Conservation (phyloP, 2,888 invertebrate genomes). For the Microctonus aethiopoides region DNA sequence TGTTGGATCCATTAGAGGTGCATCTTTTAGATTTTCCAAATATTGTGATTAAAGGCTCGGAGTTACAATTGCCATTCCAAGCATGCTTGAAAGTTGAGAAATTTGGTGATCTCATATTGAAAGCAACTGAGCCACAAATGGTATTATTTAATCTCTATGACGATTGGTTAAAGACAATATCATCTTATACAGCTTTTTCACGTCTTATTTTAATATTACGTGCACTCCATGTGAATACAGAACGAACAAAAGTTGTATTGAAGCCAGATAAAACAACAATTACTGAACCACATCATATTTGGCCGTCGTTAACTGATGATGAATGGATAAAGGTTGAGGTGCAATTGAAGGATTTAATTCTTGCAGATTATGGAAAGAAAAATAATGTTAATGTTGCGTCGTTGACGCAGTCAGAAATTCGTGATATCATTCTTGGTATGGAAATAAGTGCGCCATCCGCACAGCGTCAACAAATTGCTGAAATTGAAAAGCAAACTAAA, state of each 20-base stretch:
- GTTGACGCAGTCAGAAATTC: constrained; percentile 97
- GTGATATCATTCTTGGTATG: constrained; percentile 99
- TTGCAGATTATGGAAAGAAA: constrained; percentile 99
- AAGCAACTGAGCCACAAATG: constrained; percentile 99
- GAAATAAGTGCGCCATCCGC: constrained; percentile 99
- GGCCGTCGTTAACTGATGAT: constrained; percentile 97
- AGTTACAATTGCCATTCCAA: constrained; percentile 98
- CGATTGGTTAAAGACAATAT: constrained; percentile 99
- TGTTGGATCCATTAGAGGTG: constrained; percentile 99
- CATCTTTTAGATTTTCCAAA: constrained; percentile 99
- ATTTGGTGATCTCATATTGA: constrained; percentile 98
- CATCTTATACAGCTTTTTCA: constrained; percentile 98
- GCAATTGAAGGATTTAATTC: constrained; percentile 96
- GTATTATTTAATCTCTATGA: constrained; percentile 99
- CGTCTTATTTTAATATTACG: constrained; percentile 95
- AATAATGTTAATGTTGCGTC: constrained; percentile 99
- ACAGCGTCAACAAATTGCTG: constrained; percentile 98
- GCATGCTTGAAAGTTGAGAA: constrained; percentile 99
- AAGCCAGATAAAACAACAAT: constrained; percentile 99
- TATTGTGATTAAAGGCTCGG: constrained; percentile 99
- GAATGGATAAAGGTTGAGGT: constrained; percentile 99
- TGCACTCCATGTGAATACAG: constrained; percentile 98
- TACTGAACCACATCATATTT: constrained; percentile 99
- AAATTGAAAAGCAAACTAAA: constrained; percentile 99
- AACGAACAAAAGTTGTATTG: constrained; percentile 96